These are phyloP conservation scores for Atta cephalotes DNA, from an alignment of 1,140 invertebrate genomes.

Conservation along the genomic window DNA sequence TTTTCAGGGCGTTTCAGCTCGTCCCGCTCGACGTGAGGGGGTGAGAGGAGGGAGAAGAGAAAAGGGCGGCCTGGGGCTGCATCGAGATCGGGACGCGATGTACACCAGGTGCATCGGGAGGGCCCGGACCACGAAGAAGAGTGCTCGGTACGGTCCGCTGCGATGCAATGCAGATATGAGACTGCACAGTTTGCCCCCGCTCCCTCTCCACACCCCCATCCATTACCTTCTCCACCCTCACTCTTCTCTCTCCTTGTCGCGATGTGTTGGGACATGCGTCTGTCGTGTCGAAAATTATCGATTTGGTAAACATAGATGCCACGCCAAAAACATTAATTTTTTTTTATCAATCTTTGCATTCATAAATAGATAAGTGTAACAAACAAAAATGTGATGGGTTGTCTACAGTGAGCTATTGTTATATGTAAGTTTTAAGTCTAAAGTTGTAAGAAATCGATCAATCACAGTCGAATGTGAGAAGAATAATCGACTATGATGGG, in stretches of 20 bases:
- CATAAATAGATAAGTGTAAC: not conserved
- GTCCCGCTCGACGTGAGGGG: constrained; percentile 34
- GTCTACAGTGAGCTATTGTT: no score
- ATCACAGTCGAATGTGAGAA: no score
- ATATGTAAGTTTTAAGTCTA: no score
- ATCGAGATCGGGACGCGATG: constrained; percentile 81
- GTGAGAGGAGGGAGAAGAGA: not conserved
- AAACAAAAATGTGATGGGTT: not conserved
- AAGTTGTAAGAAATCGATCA: no score
- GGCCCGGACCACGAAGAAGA: constrained; percentile 65
- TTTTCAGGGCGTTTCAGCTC: constrained; percentile 73
- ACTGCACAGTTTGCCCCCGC: constrained; percentile 62
- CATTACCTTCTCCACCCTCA: not conserved
- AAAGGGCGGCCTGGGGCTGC: constrained; percentile 68
- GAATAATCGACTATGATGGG: no score
- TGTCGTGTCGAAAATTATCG: constrained; percentile 13
- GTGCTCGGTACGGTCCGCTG: constrained; percentile 65
- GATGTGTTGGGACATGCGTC: constrained; percentile 19
- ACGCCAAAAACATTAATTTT: not conserved
- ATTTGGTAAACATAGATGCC: not conserved
- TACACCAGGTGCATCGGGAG: constrained; percentile 83
- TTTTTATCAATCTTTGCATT: not conserved
- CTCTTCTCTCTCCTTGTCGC: constrained; percentile 29
- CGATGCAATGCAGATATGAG: constrained; percentile 80
- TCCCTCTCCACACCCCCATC: not conserved